Evolutionary conservation across 2,888 invertebrate species (phyloP), one percentile per base, ranked within the genome.

Genomic region (Electrophaes corylata): DNA sequence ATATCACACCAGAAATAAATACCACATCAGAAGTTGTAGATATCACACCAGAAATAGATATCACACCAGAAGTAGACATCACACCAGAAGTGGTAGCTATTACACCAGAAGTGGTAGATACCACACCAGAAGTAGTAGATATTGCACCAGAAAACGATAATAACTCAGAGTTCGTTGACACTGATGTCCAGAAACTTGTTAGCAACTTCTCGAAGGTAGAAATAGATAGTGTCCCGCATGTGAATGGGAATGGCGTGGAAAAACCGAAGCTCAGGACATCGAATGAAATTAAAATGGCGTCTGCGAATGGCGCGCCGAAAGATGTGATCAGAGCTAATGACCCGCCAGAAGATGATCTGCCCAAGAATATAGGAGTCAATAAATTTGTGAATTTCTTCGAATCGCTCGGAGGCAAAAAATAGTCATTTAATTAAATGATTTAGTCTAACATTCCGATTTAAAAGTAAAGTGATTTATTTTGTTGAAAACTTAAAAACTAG

Each of bases 381-480:
- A 91, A 90, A 60, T 91, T 91, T 58, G 91, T 91, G 0, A 91
- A 90, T 65, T 91, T 91, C 76, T 91, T 91, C 50, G 91, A 91
- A 63, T 89, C 90, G 11, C 84, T 91, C 12, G 91, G 91, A 2
- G 88, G 87, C 2, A 91, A 90, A 55, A 91, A 91, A 81, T 90
- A 79, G 79, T 43, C 43, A 43, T 19, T 20, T 47, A 14, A 16
- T 29, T 39, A n/a, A 8, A 40, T 40, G n/a, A 43, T 14, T 44
- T 51, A 44, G 16, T 16, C 26, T 43, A 37, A 44, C 51, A 51
- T 44, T 44, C 51, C 44, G 14, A 6, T 14, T 44, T 26, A 41
- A n/a, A n/a, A n/a, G n/a, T n/a, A n/a, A n/a, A n/a, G n/a, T n/a
- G n/a, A n/a, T n/a, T n/a, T n/a, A n/a, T n/a, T n/a, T n/a, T n/a